These are phyloP conservation scores for Astreopora myriophthalma DNA, from an alignment of 64 coral and sea anemone species.

Conservation along the genomic window DNA sequence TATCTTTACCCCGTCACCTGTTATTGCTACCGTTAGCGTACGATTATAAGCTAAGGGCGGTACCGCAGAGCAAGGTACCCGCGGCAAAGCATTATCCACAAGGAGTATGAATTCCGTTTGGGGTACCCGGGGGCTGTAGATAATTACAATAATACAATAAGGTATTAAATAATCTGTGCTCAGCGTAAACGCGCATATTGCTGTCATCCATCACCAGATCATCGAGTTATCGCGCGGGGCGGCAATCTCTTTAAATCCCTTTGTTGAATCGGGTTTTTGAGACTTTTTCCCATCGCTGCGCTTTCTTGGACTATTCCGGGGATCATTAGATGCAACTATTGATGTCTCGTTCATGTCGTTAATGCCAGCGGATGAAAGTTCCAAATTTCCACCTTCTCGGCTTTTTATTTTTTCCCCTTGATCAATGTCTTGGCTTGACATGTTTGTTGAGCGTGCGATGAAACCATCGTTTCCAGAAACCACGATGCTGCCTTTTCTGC, in stretches of 20 bases:
- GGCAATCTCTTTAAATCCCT: neutral
- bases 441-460: neutral
- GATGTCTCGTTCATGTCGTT: neutral
- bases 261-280: neutral
- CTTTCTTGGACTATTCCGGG: neutral
- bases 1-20: too few relatives aligned
- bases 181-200: neutral
- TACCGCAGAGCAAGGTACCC: too few relatives aligned
- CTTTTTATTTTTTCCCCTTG: neutral
- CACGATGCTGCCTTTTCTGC: neutral
- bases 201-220: conserved; percentile 13
- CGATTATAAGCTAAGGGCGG: too few relatives aligned
- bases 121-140: too few relatives aligned
- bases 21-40: too few relatives aligned
- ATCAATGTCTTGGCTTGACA: neutral
- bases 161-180: too few relatives aligned
- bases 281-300: neutral
- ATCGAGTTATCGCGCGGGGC: conserved; percentile 26
- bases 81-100: too few relatives aligned
- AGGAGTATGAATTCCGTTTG: too few relatives aligned
- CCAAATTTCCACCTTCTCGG: too few relatives aligned
- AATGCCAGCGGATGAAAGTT: too few relatives aligned
- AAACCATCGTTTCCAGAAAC: conserved; percentile 52
- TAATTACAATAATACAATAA: too few relatives aligned
- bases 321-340: neutral